Base-by-base conservation (phyloP, 2,888 invertebrate genomes). In the Drosophila stalkeri region DNA sequence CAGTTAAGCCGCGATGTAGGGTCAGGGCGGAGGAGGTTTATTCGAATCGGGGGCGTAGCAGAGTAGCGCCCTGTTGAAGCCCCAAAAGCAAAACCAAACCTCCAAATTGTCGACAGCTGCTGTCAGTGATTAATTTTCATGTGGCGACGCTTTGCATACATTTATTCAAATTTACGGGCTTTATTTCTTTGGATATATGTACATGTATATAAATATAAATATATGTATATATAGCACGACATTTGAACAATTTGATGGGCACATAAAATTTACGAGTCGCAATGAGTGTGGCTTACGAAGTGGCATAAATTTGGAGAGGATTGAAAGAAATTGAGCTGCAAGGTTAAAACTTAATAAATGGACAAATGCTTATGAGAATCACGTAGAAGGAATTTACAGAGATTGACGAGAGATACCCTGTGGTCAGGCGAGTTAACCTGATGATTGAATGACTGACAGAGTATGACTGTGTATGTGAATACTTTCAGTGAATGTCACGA, bases 111-210 rank as follows among this genome's bases (percentile, higher is more conserved):
- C 41, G 70, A 74, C 86, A 76, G 68, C 76, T 70, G 72, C 63
- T 70, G 75, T 20, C 61, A 47, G 77, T 82, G 74, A 82, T 86
- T 88, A 86, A 86, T 82, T 75, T 73, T 37, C 57, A 73, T 76
- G 64, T 75, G 69, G 47, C 71, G 65, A 79, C 71, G 65, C 61
- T 70, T 66, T 70, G 73, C 73, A 77, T 66, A 70, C 64, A 68
- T 75, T 76, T 71, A 69, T 77, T 57, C 57, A 64, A 74, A 78
- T 81, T 78, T 72, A 76, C 66, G 68, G 64, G 16, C 37, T 59
- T 51, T 56, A 46, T 54, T 64, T 62, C 54, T 59, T 60, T 33
- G 35, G 12, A 23, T 49, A 51, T 52, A 23, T 37, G 4, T 43
- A 39, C 16, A 20, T 12, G 23, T 35, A 20, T 51, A 14, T 18